These are phyloP conservation scores for Petrocephalus sullivani DNA, from an alignment of 2,797 vertebrate species.

Conservation along the genomic window DNA sequence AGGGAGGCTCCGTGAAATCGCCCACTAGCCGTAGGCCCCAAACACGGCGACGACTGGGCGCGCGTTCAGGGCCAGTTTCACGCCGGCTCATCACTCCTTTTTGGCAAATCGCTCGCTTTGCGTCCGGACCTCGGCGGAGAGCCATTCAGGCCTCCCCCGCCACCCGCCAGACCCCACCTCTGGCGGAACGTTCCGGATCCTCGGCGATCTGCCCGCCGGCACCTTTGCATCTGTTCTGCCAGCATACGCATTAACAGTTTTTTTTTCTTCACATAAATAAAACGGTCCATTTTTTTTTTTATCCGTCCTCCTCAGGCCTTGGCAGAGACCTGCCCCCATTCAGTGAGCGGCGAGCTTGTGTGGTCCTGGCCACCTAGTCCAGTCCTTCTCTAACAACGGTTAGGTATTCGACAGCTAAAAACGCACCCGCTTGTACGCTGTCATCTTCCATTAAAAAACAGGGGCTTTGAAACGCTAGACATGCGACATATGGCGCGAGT, in stretches of 20 bases:
- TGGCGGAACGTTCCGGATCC: not conserved
- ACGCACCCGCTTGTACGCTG: too few species aligned
- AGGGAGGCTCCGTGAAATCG: not conserved
- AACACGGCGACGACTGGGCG: not conserved
- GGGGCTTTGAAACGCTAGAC: not conserved
- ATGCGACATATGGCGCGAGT: not conserved
- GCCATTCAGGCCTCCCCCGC: constrained; percentile 19
- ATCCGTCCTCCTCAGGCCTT: not conserved
- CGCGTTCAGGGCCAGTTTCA: not conserved
- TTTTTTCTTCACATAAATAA: not conserved
- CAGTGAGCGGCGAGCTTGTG: not conserved
- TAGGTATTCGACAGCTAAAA: not conserved
- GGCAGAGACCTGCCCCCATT: not conserved
- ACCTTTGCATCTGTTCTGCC: not conserved
- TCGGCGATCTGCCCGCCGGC: too few species aligned
- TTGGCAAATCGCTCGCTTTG: not conserved
- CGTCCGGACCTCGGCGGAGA: constrained; percentile 9
- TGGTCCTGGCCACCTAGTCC: not conserved
- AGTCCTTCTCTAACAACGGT: not conserved
- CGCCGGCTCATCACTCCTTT: not conserved
- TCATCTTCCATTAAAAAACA: not conserved
- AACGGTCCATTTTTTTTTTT: not conserved
- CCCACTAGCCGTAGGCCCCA: not conserved
- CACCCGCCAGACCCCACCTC: not conserved
- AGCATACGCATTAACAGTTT: not conserved